Conservation (phyloP, 2,888 invertebrate genomes). For the Synergus itoensis region DNA sequence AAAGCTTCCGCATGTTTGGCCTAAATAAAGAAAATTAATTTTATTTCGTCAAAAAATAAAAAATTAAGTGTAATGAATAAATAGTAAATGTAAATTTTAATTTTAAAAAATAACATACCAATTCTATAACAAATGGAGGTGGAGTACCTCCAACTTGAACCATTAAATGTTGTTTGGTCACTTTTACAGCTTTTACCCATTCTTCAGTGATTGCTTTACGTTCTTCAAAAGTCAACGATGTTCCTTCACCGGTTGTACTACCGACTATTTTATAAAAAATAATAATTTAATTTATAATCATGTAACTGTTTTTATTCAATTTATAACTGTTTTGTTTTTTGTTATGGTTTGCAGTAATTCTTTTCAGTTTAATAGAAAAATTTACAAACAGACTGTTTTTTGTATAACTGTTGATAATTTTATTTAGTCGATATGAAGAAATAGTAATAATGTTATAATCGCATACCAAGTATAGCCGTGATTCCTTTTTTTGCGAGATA, state of each 20-base stretch:
- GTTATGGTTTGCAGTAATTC: too few relatives aligned
- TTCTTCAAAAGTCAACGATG: conserved; percentile 83
- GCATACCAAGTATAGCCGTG: conserved; percentile 84
- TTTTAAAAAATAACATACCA: conserved; percentile 76
- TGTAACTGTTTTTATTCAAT: too few relatives aligned
- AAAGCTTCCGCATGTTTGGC: conserved; percentile 84
- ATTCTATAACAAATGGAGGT: conserved; percentile 83
- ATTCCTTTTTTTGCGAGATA: conserved; percentile 82
- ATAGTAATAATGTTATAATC: neutral
- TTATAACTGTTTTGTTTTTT: too few relatives aligned
- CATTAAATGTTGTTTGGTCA: conserved; percentile 82
- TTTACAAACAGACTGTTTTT: neutral
- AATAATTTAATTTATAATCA: neutral
- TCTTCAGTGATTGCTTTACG: conserved; percentile 83
- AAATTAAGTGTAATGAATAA: neutral
- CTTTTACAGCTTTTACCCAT: conserved; percentile 81
- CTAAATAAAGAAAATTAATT: conserved; percentile 72
- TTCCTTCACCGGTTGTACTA: conserved; percentile 89
- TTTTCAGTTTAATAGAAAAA: neutral
- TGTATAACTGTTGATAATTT: neutral
- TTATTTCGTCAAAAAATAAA: neutral
- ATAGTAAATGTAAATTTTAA: too few relatives aligned
- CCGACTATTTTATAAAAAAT: conserved; percentile 80
- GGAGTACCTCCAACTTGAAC: conserved; percentile 87
- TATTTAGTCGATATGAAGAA: neutral